These are phyloP conservation scores for Tiliacea citrago DNA, from an alignment of 2,888 invertebrate species.

Conservation along the genomic window DNA sequence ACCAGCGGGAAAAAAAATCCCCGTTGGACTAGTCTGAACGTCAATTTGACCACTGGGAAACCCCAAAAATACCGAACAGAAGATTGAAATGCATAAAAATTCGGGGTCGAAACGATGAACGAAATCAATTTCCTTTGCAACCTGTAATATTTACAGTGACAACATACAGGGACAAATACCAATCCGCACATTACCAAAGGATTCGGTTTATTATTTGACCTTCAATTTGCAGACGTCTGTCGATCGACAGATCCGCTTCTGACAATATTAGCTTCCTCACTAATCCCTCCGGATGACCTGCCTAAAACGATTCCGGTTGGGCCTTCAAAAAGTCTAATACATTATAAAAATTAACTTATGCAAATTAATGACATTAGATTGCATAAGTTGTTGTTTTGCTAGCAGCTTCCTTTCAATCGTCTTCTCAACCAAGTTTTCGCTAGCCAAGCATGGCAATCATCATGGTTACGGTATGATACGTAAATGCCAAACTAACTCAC, in stretches of 20 bases:
- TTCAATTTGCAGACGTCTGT: background rate
- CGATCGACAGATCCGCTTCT: constrained; percentile 5
- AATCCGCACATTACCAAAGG: background rate
- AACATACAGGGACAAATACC: background rate
- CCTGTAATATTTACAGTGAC: constrained; percentile 26
- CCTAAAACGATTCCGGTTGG: constrained; percentile 24
- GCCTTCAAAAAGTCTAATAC: constrained; percentile 9
- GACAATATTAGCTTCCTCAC: constrained; percentile 23
- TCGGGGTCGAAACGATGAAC: too few species aligned
- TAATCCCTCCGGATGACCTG: constrained; percentile 21
- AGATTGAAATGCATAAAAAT: background rate
- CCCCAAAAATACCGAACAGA: too few species aligned
- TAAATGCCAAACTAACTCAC: background rate
- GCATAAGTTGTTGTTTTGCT: background rate
- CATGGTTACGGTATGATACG: background rate
- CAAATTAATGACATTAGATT: too few species aligned
- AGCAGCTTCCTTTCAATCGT: background rate
- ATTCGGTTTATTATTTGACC: constrained; percentile 25
- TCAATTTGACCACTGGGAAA: too few species aligned
- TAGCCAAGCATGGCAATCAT: background rate
- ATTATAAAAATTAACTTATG: background rate
- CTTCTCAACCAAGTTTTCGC: background rate
- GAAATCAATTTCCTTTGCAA: too few species aligned
- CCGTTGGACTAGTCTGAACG: too few species aligned
- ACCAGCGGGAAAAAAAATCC: too few species aligned